A percentile compares a stretch with the other conserved stretches of the same genome.
Evolutionary conservation across 30 jellyfish, hydroid and myxozoan species (phyloP).

Genomic region (Pelagia noctiluca): DNA sequence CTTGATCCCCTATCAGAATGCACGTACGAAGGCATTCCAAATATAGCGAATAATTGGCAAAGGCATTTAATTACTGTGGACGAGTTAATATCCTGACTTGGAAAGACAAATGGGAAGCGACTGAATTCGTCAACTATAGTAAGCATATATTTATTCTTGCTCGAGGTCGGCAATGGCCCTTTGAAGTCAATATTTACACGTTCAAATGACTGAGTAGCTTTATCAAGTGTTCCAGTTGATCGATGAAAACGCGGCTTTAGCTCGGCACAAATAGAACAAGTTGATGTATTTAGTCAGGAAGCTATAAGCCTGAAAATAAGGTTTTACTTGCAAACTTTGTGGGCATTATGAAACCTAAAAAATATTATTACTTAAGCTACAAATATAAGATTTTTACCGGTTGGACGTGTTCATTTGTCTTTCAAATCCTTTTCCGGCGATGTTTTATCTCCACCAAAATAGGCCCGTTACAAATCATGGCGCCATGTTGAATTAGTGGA

Average conservation of each 20-base stretch:
- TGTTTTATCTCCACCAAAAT: not conserved
- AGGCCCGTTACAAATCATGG: not conserved
- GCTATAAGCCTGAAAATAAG: not conserved
- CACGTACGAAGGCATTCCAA: constrained; percentile 65
- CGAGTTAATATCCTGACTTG: constrained; percentile 34
- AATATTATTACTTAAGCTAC: not conserved
- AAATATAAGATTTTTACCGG: not conserved
- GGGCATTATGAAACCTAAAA: not conserved
- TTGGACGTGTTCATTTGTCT: not conserved
- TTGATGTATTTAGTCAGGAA: not conserved
- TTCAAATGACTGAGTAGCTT: constrained; percentile 55
- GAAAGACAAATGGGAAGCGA: constrained; percentile 68
- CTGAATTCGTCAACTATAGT: constrained; percentile 70
- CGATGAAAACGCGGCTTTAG: not conserved
- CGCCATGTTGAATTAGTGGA: not conserved
- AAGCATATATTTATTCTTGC: constrained; percentile 41
- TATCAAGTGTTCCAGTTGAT: not conserved
- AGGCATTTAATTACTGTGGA: constrained; percentile 17
- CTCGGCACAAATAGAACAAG: constrained; percentile 23
- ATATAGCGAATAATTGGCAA: constrained; percentile 53
- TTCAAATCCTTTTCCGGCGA: not conserved
- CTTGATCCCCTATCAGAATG: constrained; percentile 62
- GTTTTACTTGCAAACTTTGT: not conserved
- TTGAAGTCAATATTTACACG: too few relatives aligned
- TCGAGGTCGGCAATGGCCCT: constrained; percentile 70